Base-by-base conservation (phyloP, 2,797 vertebrate genomes). In the Triplophysa yarkandensis region DNA sequence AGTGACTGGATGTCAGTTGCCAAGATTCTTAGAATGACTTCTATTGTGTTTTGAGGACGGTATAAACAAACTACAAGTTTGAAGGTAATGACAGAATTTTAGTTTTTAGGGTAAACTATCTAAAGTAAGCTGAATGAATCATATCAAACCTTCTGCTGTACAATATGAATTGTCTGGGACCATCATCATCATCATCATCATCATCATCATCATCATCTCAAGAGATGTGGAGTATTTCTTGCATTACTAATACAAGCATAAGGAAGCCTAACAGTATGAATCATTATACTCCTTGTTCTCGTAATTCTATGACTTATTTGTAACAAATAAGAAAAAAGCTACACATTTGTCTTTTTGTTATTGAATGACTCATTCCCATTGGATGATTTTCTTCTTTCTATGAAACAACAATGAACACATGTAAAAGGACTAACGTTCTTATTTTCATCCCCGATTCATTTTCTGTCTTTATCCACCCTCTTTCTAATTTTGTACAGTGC, bases 401-500 rank as follows among this genome's bases (percentile, higher is more conserved):
- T 27, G 39, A 70, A 21, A 46, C 27, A 70, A 48, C 14, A 71
- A 28, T 71, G 19, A 6, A 11, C 16, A 48, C 41, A 25, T 71
- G 11, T 34, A 9, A 6, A 10, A 48, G 25, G 23, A 21, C 30
- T 28, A 50, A 48, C 61, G 30, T 62, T 61, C 68, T 21, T 19
- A 50, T 48, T 61, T 61, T 36, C 43, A 50, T 61, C 16, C 23
- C 23, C 41, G 13, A 43, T 43, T 58, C 21, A 62, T 61, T 19
- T 65, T 14, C 78, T 25, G 10, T 11, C 7, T 54, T 41, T 34
- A 69, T 27, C 19, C 54, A 5, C n/a, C 72, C 16, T 48, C 34
- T 68, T 69, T 19, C 71, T 66, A n/a, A 68, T 72, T 76, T 55
- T 21, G 19, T 39, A 58, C 63, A 71, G 48, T 71, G 28, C 25